phyloP scores from a whole-genome alignment of 2,888 invertebrate species.

The Ceramica pisi region DNA sequence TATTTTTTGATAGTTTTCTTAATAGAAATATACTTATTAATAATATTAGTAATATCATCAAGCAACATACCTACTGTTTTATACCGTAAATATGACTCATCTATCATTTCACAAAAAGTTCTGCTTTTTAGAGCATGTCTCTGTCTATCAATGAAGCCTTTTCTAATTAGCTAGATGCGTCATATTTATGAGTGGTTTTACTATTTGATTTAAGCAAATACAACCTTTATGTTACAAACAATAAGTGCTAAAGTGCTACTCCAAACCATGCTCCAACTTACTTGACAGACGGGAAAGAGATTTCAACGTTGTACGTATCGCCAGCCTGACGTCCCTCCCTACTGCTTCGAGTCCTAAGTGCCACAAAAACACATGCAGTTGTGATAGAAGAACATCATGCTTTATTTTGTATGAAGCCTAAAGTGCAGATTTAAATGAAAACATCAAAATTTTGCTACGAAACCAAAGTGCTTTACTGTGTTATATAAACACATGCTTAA shows the following conservation, averaged over 20 bases:
- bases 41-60: conserved; percentile 8
- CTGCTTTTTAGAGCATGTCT: not conserved
- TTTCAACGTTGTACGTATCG: conserved; percentile 97
- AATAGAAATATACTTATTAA: not conserved
- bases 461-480: conserved; percentile 60
- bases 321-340: conserved; percentile 96
- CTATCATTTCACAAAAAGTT: not conserved
- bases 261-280: conserved; percentile 91
- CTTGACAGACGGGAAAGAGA: conserved; percentile 98
- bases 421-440: conserved; percentile 64
- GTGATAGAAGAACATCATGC: conserved; percentile 87
- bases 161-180: conserved; percentile 4
- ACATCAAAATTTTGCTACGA: conserved; percentile 52
- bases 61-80: conserved; percentile 33
- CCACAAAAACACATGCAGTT: conserved; percentile 89
- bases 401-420: conserved; percentile 67
- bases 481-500: conserved; percentile 69
- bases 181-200: conserved; percentile 18
- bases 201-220: conserved; percentile 49
- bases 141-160: not conserved
- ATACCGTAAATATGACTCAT: not conserved
- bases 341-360: conserved; percentile 92
- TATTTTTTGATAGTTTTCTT: not conserved
- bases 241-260: conserved; percentile 74
- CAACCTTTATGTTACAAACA: conserved; percentile 37